Base-by-base conservation (phyloP, 2,797 vertebrate genomes). In the Echiichthys vipera region DNA sequence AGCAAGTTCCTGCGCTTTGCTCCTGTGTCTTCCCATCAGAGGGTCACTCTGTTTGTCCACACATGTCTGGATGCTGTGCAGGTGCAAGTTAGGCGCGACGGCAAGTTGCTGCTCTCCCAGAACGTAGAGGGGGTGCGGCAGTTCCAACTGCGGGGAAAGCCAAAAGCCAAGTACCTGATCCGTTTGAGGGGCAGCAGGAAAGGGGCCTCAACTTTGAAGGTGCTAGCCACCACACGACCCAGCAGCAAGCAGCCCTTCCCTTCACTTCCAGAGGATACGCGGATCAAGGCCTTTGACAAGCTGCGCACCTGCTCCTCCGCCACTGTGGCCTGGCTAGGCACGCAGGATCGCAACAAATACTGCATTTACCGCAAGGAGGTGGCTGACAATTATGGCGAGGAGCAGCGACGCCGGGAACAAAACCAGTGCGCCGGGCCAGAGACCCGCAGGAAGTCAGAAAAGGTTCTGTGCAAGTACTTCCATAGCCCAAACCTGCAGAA, bases 381-480 rank as follows among this genome's bases (percentile, higher is more conserved):
- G 65, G 94, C 94, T 0, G 95, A 96, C 29, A 91, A 88, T 58
- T 97, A 98, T 36, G 95, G 83, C 0, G 98, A 97, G 68, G 96
- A 97, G 78, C 96, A 97, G 89, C 95, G 96, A 67, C 96, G 92
- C 46, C 93, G 97, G 58, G 96, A 98, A 74, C 97, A 97, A 84
- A 99, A 99, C 91, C 97, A 97, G 57, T 99, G 98, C 53, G 92
- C 97, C 9, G 98, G 98, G 20, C 98, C 98, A 0, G 96, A 99
- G 55, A 94, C 92, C 0, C 96, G 98, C 81, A 95, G 96, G 93
- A 99, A 97, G 89, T 96, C 95, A 0, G 98, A 99, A 78, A 99
- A 99, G 83, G 96, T 99, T 79, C 94, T 99, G 77, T 99, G 98
- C 94, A 99, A 99, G 91, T 98, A 98, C 76, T 99, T 99, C 94